Evolutionary conservation across 2,888 invertebrate species (phyloP).

Genomic region (Xestoiulus laeticollis): DNA sequence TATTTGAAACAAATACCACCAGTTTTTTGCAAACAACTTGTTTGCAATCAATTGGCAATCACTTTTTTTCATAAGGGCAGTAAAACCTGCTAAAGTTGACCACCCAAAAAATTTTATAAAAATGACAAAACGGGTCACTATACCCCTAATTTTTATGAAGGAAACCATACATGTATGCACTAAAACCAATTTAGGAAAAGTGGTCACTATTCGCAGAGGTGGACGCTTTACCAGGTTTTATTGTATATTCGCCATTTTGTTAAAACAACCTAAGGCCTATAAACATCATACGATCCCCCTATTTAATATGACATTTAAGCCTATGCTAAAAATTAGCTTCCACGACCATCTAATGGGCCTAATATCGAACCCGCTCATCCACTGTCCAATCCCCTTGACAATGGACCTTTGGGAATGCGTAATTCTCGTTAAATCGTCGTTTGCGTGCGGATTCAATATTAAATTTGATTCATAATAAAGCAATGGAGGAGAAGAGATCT

Average conservation of each 20-base stretch:
- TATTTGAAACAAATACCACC: too few species aligned
- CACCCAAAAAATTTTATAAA: too few species aligned
- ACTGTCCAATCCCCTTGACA: not conserved
- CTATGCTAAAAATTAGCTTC: not conserved
- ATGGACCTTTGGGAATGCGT: not conserved
- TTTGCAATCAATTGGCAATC: too few species aligned
- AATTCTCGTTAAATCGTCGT: not conserved
- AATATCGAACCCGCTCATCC: not conserved
- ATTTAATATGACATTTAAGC: conserved; percentile 18
- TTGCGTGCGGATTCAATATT: not conserved
- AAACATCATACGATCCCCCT: not conserved
- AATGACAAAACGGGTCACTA: too few species aligned
- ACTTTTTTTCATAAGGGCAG: too few species aligned
- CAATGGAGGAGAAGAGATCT: not conserved
- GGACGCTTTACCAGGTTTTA: too few species aligned
- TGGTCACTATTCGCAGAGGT: too few species aligned
- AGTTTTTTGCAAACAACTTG: too few species aligned
- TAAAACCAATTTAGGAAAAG: too few species aligned
- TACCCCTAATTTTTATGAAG: too few species aligned
- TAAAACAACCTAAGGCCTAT: not conserved
- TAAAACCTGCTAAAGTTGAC: too few species aligned
- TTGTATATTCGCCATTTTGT: not conserved
- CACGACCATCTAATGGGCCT: not conserved
- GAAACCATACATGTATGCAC: too few species aligned
- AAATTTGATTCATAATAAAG: conserved; percentile 34